A percentile compares a stretch with the other conserved stretches of the same genome.
These are phyloP conservation scores for Sebastes elongatus DNA, from an alignment of 2,797 vertebrate genomes.

Conservation along the genomic window DNA sequence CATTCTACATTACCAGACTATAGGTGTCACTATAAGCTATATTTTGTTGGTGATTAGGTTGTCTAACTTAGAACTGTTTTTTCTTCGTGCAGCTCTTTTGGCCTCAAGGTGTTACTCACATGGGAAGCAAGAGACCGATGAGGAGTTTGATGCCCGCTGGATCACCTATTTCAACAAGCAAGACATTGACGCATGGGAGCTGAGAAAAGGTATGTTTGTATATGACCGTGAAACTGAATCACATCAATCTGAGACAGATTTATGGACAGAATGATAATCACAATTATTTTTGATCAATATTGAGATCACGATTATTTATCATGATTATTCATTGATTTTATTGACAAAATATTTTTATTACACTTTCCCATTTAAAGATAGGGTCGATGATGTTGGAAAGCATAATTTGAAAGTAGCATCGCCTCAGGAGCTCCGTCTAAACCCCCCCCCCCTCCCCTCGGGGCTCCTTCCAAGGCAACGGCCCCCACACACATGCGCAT, in stretches of 20 bases:
- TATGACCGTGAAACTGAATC: not conserved
- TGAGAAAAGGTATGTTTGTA: conserved; percentile 89
- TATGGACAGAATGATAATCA: too few species aligned
- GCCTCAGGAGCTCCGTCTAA: too few species aligned
- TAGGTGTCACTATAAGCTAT: not conserved
- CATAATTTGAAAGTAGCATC: too few species aligned
- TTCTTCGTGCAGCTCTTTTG: conserved; percentile 72
- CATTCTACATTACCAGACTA: not conserved
- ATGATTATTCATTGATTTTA: too few species aligned
- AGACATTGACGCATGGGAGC: conserved; percentile 97
- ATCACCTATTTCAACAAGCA: conserved; percentile 96
- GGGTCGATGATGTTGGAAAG: too few species aligned
- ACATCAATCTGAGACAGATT: too few species aligned
- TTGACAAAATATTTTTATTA: too few species aligned
- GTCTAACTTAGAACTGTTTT: not conserved
- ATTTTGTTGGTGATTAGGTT: not conserved
- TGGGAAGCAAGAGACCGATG: conserved; percentile 92
- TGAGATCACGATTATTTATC: too few species aligned
- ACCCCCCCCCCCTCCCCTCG: fast-evolving
- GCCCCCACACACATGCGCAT: too few species aligned
- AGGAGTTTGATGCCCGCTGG: conserved; percentile 99
- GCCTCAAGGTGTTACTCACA: conserved; percentile 91
- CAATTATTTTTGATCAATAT: too few species aligned
- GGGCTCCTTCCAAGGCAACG: too few species aligned
- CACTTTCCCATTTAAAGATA: too few species aligned